phyloP scores from a whole-genome alignment of 2,797 vertebrate species.

The Arrhamphus sclerolepis region DNA sequence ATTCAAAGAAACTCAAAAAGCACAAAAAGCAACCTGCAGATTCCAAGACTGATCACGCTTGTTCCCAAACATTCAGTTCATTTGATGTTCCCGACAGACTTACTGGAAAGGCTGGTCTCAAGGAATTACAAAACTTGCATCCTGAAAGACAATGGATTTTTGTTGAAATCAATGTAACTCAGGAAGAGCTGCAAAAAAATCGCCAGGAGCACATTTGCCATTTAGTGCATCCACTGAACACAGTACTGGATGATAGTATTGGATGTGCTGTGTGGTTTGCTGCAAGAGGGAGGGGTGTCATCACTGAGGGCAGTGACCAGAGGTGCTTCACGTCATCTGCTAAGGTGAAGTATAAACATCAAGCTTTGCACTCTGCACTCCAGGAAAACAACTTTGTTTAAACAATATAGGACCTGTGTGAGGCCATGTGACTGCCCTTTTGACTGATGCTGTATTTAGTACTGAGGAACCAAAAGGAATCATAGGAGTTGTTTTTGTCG shows the following conservation, averaged over 20 bases:
- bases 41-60: not conserved
- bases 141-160: constrained; percentile 91
- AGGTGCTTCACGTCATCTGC: constrained; percentile 83
- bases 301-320: constrained; percentile 60
- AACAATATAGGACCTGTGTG: not conserved
- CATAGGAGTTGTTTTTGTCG: no score
- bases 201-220: constrained; percentile 81
- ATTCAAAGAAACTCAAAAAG: constrained; percentile 52
- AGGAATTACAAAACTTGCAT: constrained; percentile 83
- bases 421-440: no score
- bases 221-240: constrained; percentile 88
- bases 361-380: not conserved
- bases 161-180: constrained; percentile 89
- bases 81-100: constrained; percentile 91
- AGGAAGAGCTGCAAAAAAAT: constrained; percentile 86
- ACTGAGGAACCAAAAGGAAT: not conserved
- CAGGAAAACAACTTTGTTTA: not conserved
- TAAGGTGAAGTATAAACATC: constrained; percentile 80
- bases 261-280: constrained; percentile 98
- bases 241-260: constrained; percentile 95
- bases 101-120: constrained; percentile 86
- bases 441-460: no score
- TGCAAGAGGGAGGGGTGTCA: constrained; percentile 85
- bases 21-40: constrained; percentile 37
- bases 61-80: constrained; percentile 5